Conservation (phyloP, 2,888 invertebrate genomes). For the Stenotaenia linearis region DNA sequence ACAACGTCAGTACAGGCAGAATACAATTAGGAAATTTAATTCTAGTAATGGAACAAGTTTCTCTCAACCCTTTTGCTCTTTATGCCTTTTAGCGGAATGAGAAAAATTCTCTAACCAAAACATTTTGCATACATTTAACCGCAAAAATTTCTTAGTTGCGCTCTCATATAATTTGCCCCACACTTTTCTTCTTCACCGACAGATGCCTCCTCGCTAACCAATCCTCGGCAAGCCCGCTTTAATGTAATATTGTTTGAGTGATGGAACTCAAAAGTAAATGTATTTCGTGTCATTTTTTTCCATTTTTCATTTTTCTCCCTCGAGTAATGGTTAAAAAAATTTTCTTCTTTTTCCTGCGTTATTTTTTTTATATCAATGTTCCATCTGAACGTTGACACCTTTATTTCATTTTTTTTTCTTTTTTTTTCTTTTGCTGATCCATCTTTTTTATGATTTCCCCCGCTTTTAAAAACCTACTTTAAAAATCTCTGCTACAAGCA, state of each 20-base stretch:
- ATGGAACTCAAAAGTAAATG: neutral
- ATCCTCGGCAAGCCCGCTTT: neutral
- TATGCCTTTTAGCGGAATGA: neutral
- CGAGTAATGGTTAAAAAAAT: neutral
- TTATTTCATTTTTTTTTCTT: slow-evolving; percentile 7
- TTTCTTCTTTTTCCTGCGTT: neutral
- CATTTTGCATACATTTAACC: neutral
- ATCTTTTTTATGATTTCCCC: neutral
- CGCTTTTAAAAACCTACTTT: neutral
- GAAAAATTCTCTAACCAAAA: neutral
- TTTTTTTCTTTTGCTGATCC: neutral
- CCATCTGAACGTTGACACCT: slow-evolving; percentile 1
- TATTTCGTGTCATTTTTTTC: neutral
- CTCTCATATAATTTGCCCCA: neutral
- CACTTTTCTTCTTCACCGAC: neutral
- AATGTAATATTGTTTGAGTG: neutral
- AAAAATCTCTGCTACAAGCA: neutral
- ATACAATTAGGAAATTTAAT: neutral
- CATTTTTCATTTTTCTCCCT: neutral
- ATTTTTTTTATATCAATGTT: neutral
- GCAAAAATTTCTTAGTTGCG: neutral
- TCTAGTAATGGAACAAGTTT: neutral
- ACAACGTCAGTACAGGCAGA: neutral
- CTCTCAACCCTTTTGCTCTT: neutral
- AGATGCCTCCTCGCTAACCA: neutral